phyloP scores from a whole-genome alignment of 2,113 vertebrate genomes.

The Microtus oregoni region DNA sequence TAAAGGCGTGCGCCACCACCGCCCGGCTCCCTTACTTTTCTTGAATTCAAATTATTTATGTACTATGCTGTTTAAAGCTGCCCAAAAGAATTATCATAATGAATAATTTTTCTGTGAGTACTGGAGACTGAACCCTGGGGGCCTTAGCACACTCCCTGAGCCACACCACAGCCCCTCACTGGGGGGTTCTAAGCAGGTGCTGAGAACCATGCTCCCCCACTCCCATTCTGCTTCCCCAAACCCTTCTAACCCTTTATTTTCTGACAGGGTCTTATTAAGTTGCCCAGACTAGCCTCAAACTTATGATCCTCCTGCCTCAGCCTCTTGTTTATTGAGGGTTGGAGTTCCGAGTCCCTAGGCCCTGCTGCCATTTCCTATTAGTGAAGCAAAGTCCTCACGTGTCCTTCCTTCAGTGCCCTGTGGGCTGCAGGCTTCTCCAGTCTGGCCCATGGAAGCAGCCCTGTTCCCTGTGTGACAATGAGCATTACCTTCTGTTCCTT shows the following conservation, averaged over 20 bases:
- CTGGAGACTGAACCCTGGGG: neutral
- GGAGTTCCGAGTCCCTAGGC: too few species aligned
- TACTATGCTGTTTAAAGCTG: neutral
- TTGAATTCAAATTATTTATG: neutral
- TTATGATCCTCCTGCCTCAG: neutral
- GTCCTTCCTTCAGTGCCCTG: neutral
- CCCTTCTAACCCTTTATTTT: neutral
- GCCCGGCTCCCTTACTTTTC: neutral
- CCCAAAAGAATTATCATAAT: neutral
- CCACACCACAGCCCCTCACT: neutral
- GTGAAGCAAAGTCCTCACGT: neutral
- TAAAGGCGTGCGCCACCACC: too few species aligned
- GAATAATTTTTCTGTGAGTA: neutral
- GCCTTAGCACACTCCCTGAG: neutral
- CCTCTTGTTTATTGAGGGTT: neutral
- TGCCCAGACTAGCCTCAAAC: neutral
- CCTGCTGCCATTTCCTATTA: neutral
- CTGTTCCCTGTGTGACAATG: neutral
- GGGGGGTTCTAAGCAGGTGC: neutral
- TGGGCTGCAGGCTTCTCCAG: neutral
- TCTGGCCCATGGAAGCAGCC: neutral
- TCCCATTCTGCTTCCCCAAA: neutral
- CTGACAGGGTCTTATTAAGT: neutral
- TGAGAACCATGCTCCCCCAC: neutral
- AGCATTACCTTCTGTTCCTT: neutral